Percentiles rank a stretch among this genome's conserved stretches.
Conservation (phyloP, 1,140 invertebrate genomes). For the Euglossa dilemma region DNA sequence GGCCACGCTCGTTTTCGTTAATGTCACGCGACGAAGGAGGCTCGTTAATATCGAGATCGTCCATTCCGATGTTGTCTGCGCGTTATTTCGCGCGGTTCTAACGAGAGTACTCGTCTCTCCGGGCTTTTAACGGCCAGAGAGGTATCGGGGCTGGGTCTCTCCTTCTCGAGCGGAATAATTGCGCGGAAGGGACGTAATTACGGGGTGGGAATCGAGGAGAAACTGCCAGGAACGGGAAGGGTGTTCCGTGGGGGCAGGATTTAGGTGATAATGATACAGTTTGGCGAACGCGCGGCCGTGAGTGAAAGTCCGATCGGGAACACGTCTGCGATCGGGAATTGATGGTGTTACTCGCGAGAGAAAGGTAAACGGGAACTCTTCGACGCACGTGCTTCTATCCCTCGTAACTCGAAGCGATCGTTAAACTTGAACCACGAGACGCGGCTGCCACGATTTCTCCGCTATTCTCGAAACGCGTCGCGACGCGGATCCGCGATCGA, state of each 20-base stretch:
- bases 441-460: not conserved
- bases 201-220: not conserved
- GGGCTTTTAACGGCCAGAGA: not conserved
- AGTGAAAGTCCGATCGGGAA: not conserved
- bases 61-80: conserved; percentile 1
- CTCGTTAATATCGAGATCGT: conserved; percentile 15
- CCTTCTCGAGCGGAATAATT: conserved; percentile 18
- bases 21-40: not conserved
- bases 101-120: not conserved
- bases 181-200: conserved; percentile 1
- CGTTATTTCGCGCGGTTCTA: not conserved
- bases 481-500: not conserved
- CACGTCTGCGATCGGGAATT: not conserved
- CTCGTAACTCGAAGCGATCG: not conserved
- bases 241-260: not conserved
- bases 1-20: not conserved
- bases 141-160: not conserved
- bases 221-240: not conserved
- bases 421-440: not conserved
- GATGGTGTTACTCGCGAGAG: not conserved
- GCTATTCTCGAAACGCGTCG: not conserved
- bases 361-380: not conserved
- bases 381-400: not conserved
- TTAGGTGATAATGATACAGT: not conserved
- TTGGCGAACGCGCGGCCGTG: not conserved